Conservation (phyloP, 35 echinoderm and acorn worm species). For the Diadema setosum region DNA sequence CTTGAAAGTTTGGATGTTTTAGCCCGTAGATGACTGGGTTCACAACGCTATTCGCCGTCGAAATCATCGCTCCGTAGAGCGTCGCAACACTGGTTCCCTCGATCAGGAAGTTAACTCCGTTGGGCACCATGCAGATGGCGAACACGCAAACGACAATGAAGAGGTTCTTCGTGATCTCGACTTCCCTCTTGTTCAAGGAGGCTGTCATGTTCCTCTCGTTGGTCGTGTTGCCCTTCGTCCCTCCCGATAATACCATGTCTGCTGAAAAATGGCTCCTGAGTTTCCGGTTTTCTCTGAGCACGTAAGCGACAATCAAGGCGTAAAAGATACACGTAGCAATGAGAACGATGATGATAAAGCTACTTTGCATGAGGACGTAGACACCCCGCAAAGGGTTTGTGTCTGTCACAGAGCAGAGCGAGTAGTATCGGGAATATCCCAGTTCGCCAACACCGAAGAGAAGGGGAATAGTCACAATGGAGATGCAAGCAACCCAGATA, state of each 20-base stretch:
- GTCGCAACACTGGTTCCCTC: background rate
- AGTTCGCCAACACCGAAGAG: background rate
- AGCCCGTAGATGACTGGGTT: constrained; percentile 67
- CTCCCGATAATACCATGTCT: background rate
- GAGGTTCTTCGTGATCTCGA: constrained; percentile 47
- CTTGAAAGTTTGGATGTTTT: constrained; percentile 70
- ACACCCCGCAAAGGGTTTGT: background rate
- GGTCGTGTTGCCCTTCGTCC: background rate
- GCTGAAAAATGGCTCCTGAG: background rate
- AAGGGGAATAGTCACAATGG: background rate
- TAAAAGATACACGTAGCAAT: background rate
- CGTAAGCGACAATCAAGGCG: background rate
- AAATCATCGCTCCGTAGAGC: constrained; percentile 11
- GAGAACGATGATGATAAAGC: background rate
- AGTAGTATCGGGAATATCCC: constrained; percentile 9
- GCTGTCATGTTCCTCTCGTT: background rate
- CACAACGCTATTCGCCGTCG: constrained; percentile 3
- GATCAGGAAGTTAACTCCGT: constrained; percentile 5
- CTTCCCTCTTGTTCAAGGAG: background rate
- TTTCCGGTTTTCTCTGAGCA: background rate
- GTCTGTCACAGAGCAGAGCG: background rate
- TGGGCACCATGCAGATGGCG: constrained; percentile 1
- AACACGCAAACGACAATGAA: constrained; percentile 35
- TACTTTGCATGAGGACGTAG: background rate
- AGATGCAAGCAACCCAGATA: constrained; percentile 13